phyloP scores from a whole-genome alignment of 2,888 invertebrate species.

The Drosophila pseudotalamancana region DNA sequence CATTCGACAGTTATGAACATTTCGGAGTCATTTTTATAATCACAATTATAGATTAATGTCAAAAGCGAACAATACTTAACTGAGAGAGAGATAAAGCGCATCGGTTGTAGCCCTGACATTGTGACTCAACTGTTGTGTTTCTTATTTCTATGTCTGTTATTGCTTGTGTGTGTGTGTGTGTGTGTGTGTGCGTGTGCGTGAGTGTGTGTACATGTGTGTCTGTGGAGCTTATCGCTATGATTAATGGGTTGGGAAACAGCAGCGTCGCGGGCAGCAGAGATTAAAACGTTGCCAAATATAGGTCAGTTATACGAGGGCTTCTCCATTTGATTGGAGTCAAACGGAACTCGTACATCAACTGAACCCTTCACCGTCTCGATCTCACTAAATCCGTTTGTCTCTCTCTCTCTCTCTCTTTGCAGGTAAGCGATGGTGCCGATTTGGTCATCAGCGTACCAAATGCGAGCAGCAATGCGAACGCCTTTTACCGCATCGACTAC shows the following conservation, averaged over 20 bases:
- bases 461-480: conserved; percentile 89
- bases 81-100: neutral
- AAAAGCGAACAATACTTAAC: too few relatives aligned
- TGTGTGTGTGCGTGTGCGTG: conserved; percentile 3
- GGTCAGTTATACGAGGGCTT: conserved; percentile 38
- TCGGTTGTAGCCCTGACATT: conserved; percentile 42
- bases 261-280: conserved; percentile 22
- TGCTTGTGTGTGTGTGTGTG: neutral
- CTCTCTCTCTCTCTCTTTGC: conserved; percentile 15
- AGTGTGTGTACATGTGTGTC: conserved; percentile 7
- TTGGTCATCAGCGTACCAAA: conserved; percentile 95
- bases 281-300: conserved; percentile 46
- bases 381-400: too few relatives aligned
- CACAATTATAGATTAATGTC: conserved; percentile 17
- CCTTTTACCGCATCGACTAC: conserved; percentile 94
- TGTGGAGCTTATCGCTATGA: conserved; percentile 39
- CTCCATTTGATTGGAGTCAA: neutral
- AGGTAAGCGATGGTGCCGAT: conserved; percentile 88
- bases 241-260: conserved; percentile 41
- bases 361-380: neutral
- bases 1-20: conserved; percentile 8
- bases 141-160: conserved; percentile 13
- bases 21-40: conserved; percentile 33
- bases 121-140: conserved; percentile 32
- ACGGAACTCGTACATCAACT: conserved; percentile 1